Percentiles rank a stretch among this genome's conserved stretches.
Conservation (phyloP, 2,888 invertebrate genomes). For the Phytoseiulus persimilis region DNA sequence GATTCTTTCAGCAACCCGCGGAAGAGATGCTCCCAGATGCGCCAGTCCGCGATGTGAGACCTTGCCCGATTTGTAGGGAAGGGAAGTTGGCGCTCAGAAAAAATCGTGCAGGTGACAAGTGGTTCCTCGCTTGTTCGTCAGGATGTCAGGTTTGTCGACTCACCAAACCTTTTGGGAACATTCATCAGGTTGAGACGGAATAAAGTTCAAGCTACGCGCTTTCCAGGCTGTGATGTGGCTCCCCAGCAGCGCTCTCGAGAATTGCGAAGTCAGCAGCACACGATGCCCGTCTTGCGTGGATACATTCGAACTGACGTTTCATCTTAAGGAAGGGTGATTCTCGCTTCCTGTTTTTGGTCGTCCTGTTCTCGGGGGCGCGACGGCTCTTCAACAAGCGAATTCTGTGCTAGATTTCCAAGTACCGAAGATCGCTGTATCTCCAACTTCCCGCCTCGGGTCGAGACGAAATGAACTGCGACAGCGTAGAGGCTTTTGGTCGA, state of each 20-base stretch:
- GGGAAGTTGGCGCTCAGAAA: neutral
- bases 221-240: conserved; percentile 34
- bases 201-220: no score
- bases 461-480: no score
- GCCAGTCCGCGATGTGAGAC: neutral
- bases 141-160: neutral
- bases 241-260: neutral
- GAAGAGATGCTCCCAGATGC: neutral
- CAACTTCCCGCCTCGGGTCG: no score
- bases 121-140: neutral
- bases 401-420: no score
- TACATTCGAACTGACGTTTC: neutral
- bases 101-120: conserved; percentile 23
- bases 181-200: no score
- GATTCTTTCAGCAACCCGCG: neutral
- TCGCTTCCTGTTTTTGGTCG: no score
- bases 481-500: no score
- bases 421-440: no score
- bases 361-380: no score
- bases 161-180: no score
- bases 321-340: neutral
- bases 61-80: neutral
- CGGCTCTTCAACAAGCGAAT: no score
- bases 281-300: neutral
- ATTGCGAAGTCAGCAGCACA: neutral